A percentile compares a stretch with the other conserved stretches of the same genome.
Evolutionary conservation across 2,888 invertebrate species (phyloP).

Genomic region (Drosophila diplacantha): DNA sequence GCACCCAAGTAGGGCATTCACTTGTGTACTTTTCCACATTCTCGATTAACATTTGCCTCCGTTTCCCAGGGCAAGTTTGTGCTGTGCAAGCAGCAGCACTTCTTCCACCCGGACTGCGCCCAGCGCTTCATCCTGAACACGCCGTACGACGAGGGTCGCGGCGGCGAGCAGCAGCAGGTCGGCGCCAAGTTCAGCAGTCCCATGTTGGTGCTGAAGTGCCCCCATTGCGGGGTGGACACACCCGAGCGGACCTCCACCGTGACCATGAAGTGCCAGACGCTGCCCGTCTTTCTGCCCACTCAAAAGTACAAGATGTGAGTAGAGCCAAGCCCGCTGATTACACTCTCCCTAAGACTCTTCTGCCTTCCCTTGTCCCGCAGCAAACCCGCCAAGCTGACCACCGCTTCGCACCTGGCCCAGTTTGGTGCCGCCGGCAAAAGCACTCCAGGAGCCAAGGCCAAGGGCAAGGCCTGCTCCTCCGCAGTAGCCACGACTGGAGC

Average conservation of each 20-base stretch:
- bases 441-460: constrained; percentile 9
- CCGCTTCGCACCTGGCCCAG: constrained; percentile 50
- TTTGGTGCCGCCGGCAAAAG: constrained; percentile 29
- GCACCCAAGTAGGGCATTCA: constrained; percentile 84
- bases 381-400: constrained; percentile 77
- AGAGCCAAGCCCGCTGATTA: not conserved
- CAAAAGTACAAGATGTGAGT: constrained; percentile 76
- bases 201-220: constrained; percentile 80
- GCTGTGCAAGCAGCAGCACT: constrained; percentile 87
- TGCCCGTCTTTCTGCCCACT: constrained; percentile 82
- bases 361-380: constrained; percentile 25
- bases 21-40: no score
- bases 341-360: not conserved
- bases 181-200: constrained; percentile 72
- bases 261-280: constrained; percentile 81
- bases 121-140: constrained; percentile 76
- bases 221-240: constrained; percentile 84
- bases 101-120: constrained; percentile 90
- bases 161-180: not conserved
- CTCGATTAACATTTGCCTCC: not conserved
- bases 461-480: constrained; percentile 26
- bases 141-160: constrained; percentile 68
- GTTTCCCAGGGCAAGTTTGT: constrained; percentile 86
- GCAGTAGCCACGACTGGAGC: constrained; percentile 2
- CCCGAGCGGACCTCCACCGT: constrained; percentile 80